These are phyloP conservation scores for Microctonus brassicae DNA, from an alignment of 2,888 invertebrate genomes.

Conservation along the genomic window DNA sequence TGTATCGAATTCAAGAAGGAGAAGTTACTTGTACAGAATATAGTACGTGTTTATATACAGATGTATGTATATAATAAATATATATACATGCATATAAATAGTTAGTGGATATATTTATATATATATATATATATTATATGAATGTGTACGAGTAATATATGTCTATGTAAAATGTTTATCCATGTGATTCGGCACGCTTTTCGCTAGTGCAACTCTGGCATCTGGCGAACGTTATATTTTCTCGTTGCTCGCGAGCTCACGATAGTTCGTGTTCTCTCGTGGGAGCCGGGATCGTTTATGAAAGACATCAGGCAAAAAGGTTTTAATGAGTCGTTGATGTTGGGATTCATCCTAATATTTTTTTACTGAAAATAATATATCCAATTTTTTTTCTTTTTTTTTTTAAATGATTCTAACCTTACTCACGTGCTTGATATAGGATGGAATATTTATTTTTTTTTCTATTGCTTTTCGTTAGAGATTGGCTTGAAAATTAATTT, in stretches of 20 bases:
- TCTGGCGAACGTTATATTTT: conserved; percentile 34
- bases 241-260: too few relatives aligned
- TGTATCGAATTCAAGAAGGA: conserved; percentile 12
- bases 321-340: conserved; percentile 31
- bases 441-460: background rate
- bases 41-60: background rate
- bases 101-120: too few relatives aligned
- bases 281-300: conserved; percentile 31
- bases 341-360: background rate
- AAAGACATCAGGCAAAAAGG: conserved; percentile 19
- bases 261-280: conserved; percentile 23
- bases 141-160: too few relatives aligned
- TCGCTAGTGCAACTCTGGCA: conserved; percentile 28
- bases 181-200: conserved; percentile 35
- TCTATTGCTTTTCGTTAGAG: background rate
- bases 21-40: background rate
- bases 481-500: background rate
- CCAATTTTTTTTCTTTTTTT: conserved; percentile 13
- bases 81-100: background rate
- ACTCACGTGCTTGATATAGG: conserved; percentile 34
- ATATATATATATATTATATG: background rate
- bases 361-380: background rate
- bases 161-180: too few relatives aligned
- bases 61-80: background rate
- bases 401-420: conserved; percentile 41